Base-by-base conservation (phyloP, 2,888 invertebrate species). In the Archips xylosteana region DNA sequence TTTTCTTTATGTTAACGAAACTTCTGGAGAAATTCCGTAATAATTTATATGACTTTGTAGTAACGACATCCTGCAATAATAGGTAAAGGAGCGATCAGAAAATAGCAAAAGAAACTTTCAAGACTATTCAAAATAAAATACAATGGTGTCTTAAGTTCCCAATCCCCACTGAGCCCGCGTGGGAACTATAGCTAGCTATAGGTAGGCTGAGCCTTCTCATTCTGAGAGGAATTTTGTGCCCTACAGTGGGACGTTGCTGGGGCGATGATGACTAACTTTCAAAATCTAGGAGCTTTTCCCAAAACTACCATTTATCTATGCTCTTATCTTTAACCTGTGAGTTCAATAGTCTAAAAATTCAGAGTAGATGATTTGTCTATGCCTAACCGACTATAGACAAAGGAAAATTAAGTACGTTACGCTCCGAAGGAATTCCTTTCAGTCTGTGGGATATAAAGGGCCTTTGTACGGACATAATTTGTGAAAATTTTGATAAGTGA, bases 401-500 rank as follows among this genome's bases (percentile, higher is more conserved):
- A 68, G 15, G 68, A 10, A 68, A 73, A 73, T 63, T 36, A 62
- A 63, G 67, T 63, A 57, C 15, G 23, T 32, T 57, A 59, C 67
- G 67, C 54, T 67, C 34, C 47, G 47, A 68, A 68, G 59, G 57
- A 68, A 73, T 72, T 57, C 62, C 63, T 39, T 73, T 68, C 36
- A 73, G 32, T n/a, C 54, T 73, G 72, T 23, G 59, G 49, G 61
- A 36, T 68, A 59, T 63, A 68, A 67, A 62, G 66, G 67, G 45
- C 10, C 62, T 67, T 71, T 71, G 62, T 72, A 67, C 67, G 13
- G 34, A 62, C 45, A 67, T 67, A 61, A 67, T 54, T 72, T 72
- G 61, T 67, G 67, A 45, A 62, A 71, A 71, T 67, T 62, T 67
- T 71, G 61, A 71, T 62, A 67, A 61, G 66, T 45, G 54, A 67